These are phyloP conservation scores for Drosophila athabasca DNA, from an alignment of 1,140 invertebrate genomes.

Conservation along the genomic window DNA sequence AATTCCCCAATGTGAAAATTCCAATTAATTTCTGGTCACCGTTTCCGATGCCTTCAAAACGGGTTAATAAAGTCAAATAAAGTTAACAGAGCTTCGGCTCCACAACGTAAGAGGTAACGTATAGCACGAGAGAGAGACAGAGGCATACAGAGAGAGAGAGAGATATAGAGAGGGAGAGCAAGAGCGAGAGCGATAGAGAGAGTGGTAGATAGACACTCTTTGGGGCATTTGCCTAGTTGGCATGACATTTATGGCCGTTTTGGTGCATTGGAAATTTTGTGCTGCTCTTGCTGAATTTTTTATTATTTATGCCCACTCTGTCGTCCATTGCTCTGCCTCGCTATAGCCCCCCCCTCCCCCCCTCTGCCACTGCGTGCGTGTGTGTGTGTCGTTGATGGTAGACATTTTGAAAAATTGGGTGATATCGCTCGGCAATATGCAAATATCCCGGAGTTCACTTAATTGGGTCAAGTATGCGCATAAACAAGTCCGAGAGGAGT, in stretches of 20 bases:
- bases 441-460: conserved; percentile 63
- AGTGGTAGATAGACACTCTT: conserved; percentile 8
- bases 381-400: conserved; percentile 36
- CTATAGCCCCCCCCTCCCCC: too few species aligned
- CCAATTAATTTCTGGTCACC: conserved; percentile 78
- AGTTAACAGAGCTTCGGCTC: conserved; percentile 48
- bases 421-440: conserved; percentile 63
- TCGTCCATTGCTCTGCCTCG: neutral
- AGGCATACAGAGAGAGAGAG: too few species aligned
- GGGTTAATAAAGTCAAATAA: conserved; percentile 75
- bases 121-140: neutral
- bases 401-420: conserved; percentile 63
- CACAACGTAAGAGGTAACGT: neutral
- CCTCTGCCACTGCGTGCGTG: conserved; percentile 4
- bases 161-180: neutral
- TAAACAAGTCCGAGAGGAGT: conserved; percentile 82
- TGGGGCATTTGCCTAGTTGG: conserved; percentile 51
- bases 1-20: conserved; percentile 69
- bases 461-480: conserved; percentile 79
- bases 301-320: conserved; percentile 61
- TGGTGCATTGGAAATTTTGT: conserved; percentile 65
- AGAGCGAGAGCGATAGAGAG: neutral
- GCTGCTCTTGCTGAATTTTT: conserved; percentile 66
- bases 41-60: conserved; percentile 70
- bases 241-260: conserved; percentile 61